Evolutionary conservation across 1,140 invertebrate genomes (phyloP), one percentile per base, ranked within the genome.

Genomic region (Lethrus apterus): DNA sequence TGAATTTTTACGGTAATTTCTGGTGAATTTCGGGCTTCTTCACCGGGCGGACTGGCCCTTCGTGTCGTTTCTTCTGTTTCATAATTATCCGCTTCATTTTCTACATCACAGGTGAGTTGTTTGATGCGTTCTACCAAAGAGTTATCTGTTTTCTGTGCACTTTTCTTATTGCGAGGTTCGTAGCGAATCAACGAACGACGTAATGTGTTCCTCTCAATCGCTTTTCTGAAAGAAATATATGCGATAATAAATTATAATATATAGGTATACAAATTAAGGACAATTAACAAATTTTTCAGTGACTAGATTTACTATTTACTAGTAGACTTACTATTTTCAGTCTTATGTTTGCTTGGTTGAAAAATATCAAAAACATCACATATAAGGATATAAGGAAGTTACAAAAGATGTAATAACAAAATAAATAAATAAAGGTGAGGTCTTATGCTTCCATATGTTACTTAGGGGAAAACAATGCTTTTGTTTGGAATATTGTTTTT

Each of bases 71-170:
- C 56, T 8, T 59, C 54, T n/a, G 57, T 44, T 29, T 61, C 55
- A 34, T 52, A 52, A 26, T 42, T 24, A 10, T 26, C 13, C 9
- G 24, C 38, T 26, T 42, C 38, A 4, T 86, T 83, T 42, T 85
- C 83, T 32, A 88, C 81, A 50, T 86, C 82, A 59, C 86, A 89
- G 1, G 86, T 90, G 11, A 89, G 65, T 53, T 86, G 79, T 30
- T 83, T 78, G 44, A 89, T 89, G 33, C 84, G 73, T 53, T 90
- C 87, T 17, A 86, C 82, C 10, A 90, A 62, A 0, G 84, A 86
- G 45, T 76, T 77, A 51, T 77, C 74, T 34, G 70, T 74, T 58
- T 75, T 77, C 48, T 69, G 67, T 36, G 65, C 59, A 11, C 57
- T 63, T 50, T 74, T 74, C 61, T 73, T 74, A 20, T 65, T 72